Evolutionary conservation across 2,888 invertebrate genomes (phyloP).

Genomic region (Trichogramma evanescens): DNA sequence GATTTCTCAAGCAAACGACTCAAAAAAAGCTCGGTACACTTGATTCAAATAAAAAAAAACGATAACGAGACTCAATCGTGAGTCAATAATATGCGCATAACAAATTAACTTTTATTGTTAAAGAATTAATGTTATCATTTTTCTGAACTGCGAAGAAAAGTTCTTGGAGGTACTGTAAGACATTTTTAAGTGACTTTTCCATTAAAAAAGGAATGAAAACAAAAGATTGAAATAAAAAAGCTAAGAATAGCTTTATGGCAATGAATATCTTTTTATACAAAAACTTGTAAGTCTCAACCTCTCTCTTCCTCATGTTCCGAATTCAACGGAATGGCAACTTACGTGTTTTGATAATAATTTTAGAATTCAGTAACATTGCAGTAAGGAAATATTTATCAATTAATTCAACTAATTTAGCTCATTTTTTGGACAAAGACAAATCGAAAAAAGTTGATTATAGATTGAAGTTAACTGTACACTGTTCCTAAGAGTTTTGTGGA

Average conservation of each 20-base stretch:
- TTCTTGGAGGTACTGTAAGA: constrained; percentile 25
- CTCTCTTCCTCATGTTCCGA: constrained; percentile 17
- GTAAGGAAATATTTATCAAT: no score
- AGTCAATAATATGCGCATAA: background rate
- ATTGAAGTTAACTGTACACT: background rate
- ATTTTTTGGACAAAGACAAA: no score
- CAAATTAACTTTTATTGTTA: constrained; percentile 26
- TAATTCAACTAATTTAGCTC: no score
- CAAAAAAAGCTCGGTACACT: no score
- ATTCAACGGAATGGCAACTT: constrained; percentile 5
- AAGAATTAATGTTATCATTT: constrained; percentile 24
- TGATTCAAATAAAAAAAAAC: constrained; percentile 1
- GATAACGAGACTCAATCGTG: background rate
- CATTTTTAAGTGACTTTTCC: constrained; percentile 17
- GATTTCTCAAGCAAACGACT: no score
- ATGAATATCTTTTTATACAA: constrained; percentile 22
- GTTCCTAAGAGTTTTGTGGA: constrained; percentile 12
- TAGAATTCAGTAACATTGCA: background rate
- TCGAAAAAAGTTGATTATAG: no score
- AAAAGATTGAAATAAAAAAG: constrained; percentile 1
- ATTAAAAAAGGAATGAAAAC: constrained; percentile 6
- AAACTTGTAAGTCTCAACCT: constrained; percentile 21
- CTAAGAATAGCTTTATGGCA: constrained; percentile 18
- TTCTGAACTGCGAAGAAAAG: constrained; percentile 23
- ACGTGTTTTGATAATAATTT: constrained; percentile 21